Evolutionary conservation across 1,140 invertebrate genomes (phyloP).

Genomic region (Cherax quadricarinatus): DNA sequence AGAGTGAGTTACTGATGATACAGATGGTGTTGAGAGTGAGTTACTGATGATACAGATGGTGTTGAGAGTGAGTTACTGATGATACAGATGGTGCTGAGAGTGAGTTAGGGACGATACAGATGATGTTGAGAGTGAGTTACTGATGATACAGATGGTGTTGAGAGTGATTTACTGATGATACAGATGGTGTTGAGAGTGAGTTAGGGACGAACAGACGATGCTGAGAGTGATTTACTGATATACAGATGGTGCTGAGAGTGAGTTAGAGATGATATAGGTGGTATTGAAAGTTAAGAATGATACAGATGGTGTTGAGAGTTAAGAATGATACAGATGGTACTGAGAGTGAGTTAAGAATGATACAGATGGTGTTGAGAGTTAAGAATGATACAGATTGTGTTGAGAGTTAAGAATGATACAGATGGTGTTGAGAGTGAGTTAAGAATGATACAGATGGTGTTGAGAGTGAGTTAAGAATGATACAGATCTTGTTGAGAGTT

Average conservation of each 20-base stretch:
- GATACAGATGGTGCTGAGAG: not conserved
- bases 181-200: not conserved
- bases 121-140: not conserved
- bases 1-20: too few species aligned
- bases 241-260: too few species aligned
- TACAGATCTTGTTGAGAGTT: not conserved
- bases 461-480: not conserved
- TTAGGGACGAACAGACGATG: not conserved
- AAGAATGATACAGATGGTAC: too few species aligned
- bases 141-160: not conserved
- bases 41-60: too few species aligned
- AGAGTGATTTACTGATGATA: not conserved
- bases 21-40: not conserved
- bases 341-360: too few species aligned
- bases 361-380: not conserved
- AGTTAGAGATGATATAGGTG: too few species aligned
- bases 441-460: not conserved
- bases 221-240: too few species aligned
- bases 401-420: not conserved
- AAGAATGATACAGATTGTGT: not conserved
- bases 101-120: not conserved
- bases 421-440: not conserved
- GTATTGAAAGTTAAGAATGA: not conserved
- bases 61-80: too few species aligned
- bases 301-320: not conserved